Evolutionary conservation across 2,797 vertebrate genomes (phyloP).

Genomic region (Ctenochaetus hawaiiensis): DNA sequence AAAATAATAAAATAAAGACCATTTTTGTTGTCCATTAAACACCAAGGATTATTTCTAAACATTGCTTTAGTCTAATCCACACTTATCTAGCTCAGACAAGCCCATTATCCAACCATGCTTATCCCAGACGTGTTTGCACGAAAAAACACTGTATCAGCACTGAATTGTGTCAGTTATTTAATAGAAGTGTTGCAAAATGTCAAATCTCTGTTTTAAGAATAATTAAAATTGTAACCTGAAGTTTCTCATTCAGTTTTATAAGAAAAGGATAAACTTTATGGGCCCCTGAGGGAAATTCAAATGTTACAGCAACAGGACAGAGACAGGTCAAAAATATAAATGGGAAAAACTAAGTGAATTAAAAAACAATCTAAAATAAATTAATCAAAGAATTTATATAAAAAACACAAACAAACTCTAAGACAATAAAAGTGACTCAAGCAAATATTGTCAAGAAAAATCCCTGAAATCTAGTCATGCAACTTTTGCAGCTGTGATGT

Average conservation of each 20-base stretch:
- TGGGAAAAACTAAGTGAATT: no score
- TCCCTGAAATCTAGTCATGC: background rate
- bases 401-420: background rate
- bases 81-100: constrained; percentile 63
- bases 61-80: constrained; percentile 69
- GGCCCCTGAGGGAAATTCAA: background rate
- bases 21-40: constrained; percentile 66
- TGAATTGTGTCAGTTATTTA: constrained; percentile 6
- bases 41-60: constrained; percentile 63
- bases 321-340: background rate
- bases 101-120: constrained; percentile 30
- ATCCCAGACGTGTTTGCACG: constrained; percentile 24
- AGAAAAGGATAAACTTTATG: background rate
- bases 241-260: background rate
- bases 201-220: background rate
- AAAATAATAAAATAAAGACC: constrained; percentile 35
- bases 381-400: background rate
- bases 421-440: no score
- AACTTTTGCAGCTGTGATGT: background rate
- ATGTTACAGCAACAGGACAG: background rate
- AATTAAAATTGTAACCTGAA: background rate
- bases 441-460: background rate
- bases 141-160: constrained; percentile 22
- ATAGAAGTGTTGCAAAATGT: background rate
- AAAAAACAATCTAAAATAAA: background rate